Evolutionary conservation across 2,113 vertebrate species (phyloP).

Genomic region (Eulacestoma nigropectus): DNA sequence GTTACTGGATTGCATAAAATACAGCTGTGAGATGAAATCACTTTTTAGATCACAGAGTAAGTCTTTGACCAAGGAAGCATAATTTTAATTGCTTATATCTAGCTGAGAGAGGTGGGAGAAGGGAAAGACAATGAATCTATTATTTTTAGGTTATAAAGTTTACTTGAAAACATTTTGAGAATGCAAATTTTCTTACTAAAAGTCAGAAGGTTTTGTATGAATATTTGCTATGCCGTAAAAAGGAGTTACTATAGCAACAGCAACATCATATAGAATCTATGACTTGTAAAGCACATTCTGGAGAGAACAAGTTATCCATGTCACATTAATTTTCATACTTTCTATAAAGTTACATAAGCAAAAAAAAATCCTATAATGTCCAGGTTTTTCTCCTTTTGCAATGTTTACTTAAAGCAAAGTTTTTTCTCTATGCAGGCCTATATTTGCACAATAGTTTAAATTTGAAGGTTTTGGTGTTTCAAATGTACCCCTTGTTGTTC

Average conservation of each 20-base stretch:
- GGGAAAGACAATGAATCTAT: conserved; percentile 4
- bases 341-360: neutral
- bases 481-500: neutral
- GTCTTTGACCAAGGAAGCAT: neutral
- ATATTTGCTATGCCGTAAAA: conserved; percentile 41
- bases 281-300: conserved; percentile 43
- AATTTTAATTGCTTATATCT: conserved; percentile 29
- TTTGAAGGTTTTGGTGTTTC: neutral
- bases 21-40: neutral
- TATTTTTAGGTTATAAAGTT: conserved; percentile 51
- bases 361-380: neutral
- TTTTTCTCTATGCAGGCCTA: neutral
- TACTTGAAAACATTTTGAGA: conserved; percentile 22
- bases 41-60: conserved; percentile 3
- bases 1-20: conserved; percentile 14
- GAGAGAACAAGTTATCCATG: conserved; percentile 21
- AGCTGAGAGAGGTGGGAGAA: neutral
- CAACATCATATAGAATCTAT: conserved; percentile 49
- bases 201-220: conserved; percentile 24
- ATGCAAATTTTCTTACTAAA: conserved; percentile 37
- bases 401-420: neutral
- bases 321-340: conserved; percentile 60
- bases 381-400: neutral
- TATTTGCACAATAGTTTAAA: neutral
- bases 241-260: conserved; percentile 67